Evolutionary conservation across 2,888 invertebrate species (phyloP), one percentile per base, ranked within the genome.

Genomic region (Trisateles emortualis): DNA sequence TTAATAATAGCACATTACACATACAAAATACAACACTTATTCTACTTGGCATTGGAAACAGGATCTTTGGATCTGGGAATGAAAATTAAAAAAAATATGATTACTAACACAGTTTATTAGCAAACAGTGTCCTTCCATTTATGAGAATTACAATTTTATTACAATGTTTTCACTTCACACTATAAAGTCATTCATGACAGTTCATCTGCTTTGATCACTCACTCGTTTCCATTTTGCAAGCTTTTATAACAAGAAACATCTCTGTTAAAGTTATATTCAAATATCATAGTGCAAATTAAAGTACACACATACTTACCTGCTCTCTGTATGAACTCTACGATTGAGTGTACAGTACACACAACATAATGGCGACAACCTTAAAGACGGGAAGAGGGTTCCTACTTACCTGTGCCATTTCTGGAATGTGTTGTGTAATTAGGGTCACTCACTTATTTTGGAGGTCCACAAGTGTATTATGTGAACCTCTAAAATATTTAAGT

Each of bases 151-250:
- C 74, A 77, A 79, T 74, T 72, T 52, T 59, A 66, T 67, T 78
- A 79, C 73, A 80, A 26, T 26, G 26, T 71, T 66, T 74, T 72
- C 87, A 88, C 86, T 86, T 80, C 86, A 86, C 85, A 86, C 84
- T 80, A 58, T 69, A 69, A 63, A 71, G 76, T 78, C 76, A 78
- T 72, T 68, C 41, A 45, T 46, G 46, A 68, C 56, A 77, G 79
- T 81, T 79, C 69, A 78, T 74, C 74, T 55, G 72, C 85, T 85
- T 83, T 80, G 76, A 75, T 82, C 87, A 86, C 86, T 83, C 87
- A 83, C 86, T 81, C 79, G 85, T 84, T 87, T 76, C 88, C 89
- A 72, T 89, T 90, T 90, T 88, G 90, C 88, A 88, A 88, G 90
- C 90, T 91, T 89, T 88, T 85, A 81, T 84, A 83, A 86, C 77